Conservation (phyloP, 2,113 vertebrate genomes). For the Lepus timidus region DNA sequence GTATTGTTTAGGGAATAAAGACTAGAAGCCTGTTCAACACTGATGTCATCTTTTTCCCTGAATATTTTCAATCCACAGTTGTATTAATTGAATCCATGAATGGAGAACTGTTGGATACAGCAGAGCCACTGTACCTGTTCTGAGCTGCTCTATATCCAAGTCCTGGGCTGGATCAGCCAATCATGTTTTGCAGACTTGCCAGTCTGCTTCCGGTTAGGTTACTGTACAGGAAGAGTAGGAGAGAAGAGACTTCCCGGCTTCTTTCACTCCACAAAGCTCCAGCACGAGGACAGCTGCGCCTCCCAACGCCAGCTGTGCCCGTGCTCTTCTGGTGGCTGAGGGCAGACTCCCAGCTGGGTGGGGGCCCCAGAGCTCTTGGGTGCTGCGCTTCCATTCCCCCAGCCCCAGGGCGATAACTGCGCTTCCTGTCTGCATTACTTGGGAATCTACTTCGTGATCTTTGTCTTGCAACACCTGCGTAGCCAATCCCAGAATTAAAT, state of each 20-base stretch:
- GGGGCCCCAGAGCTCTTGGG: neutral
- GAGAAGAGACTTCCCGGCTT: neutral
- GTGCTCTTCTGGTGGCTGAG: neutral
- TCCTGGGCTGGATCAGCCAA: neutral
- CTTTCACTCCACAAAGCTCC: neutral
- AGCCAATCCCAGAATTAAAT: conserved; percentile 37
- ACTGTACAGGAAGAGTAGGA: neutral
- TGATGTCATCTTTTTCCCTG: neutral
- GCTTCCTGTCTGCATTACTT: neutral
- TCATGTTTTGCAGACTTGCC: neutral
- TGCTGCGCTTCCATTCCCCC: neutral
- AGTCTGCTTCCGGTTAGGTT: neutral
- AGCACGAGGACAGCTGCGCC: neutral
- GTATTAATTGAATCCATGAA: neutral
- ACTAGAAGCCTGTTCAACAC: neutral
- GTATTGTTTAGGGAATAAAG: neutral
- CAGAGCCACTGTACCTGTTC: neutral
- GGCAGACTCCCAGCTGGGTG: neutral
- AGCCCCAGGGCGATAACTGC: neutral
- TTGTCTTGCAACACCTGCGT: conserved; percentile 1
- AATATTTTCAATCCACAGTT: neutral
- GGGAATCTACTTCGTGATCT: neutral
- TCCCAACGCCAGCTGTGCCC: neutral
- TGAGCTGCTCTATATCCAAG: neutral
- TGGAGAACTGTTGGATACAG: neutral